Evolutionary conservation across 35 echinoderm and acorn worm species (phyloP).

Genomic region (Ophioderma brevispina): DNA sequence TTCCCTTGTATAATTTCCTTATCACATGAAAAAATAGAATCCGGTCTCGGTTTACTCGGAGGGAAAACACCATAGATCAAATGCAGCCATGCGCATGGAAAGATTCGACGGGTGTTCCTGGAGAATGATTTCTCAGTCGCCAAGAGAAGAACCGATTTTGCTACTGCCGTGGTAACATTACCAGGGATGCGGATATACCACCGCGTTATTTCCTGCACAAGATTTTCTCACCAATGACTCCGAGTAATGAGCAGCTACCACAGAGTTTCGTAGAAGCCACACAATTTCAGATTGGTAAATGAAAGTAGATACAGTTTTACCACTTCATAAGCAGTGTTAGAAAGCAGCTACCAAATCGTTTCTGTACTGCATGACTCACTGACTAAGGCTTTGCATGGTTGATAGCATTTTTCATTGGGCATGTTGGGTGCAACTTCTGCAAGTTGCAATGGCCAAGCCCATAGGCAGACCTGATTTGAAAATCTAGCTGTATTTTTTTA

Average conservation of each 20-base stretch:
- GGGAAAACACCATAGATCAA: not conserved
- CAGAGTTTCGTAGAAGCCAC: conserved; percentile 37
- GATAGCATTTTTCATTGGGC: too few species aligned
- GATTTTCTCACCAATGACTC: conserved; percentile 70
- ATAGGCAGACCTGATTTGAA: too few species aligned
- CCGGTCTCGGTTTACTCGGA: not conserved
- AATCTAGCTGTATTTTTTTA: too few species aligned
- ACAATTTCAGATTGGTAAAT: conserved; percentile 63
- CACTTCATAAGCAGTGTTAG: too few species aligned
- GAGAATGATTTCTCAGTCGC: conserved; percentile 34
- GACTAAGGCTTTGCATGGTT: too few species aligned
- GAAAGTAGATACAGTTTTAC: too few species aligned
- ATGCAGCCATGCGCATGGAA: conserved; percentile 6
- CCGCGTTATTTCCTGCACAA: conserved; percentile 62
- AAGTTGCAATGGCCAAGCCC: too few species aligned
- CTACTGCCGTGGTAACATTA: conserved; percentile 54
- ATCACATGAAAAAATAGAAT: not conserved
- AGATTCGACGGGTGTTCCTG: conserved; percentile 62
- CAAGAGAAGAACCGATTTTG: conserved; percentile 49
- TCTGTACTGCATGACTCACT: too few species aligned
- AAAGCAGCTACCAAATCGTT: too few species aligned
- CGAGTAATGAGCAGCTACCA: conserved; percentile 63
- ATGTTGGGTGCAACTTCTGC: too few species aligned
- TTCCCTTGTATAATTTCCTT: not conserved
- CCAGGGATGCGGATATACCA: conserved; percentile 55